These are phyloP conservation scores for Antedon mediterranea DNA, from an alignment of 53 echinoderm and acorn worm species.

Conservation along the genomic window DNA sequence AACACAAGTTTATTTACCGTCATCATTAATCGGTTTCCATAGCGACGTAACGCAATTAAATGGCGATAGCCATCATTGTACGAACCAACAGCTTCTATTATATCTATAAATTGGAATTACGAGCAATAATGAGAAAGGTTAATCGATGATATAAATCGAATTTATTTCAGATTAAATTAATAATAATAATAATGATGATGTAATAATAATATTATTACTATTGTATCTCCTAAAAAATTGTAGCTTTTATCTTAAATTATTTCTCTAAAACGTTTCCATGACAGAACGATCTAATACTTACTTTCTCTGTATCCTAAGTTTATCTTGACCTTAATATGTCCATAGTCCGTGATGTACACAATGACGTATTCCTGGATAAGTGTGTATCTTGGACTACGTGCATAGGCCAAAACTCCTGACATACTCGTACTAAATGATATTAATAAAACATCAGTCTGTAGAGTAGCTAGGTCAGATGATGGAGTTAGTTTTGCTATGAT, in stretches of 20 bases:
- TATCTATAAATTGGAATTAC: background rate
- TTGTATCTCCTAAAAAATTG: too few relatives aligned
- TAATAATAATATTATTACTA: too few relatives aligned
- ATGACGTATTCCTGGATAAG: background rate
- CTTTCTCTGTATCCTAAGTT: background rate
- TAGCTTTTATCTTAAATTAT: too few relatives aligned
- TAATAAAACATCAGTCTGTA: background rate
- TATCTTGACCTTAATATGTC: background rate
- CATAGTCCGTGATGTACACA: background rate
- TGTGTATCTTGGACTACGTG: background rate
- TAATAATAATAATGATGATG: too few relatives aligned
- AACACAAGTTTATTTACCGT: background rate
- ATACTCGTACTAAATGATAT: background rate
- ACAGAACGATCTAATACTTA: background rate
- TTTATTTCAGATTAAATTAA: too few relatives aligned
- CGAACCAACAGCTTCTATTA: background rate
- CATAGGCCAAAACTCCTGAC: background rate
- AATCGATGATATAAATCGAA: too few relatives aligned
- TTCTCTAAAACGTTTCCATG: too few relatives aligned
- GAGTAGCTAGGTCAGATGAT: background rate
- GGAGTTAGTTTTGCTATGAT: background rate
- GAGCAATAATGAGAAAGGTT: background rate
- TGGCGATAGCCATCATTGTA: background rate
- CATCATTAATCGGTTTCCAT: constrained; percentile 1
- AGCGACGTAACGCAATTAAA: background rate